These are phyloP conservation scores for Pelodytes ibericus DNA, from an alignment of 2,797 vertebrate genomes.

Conservation along the genomic window DNA sequence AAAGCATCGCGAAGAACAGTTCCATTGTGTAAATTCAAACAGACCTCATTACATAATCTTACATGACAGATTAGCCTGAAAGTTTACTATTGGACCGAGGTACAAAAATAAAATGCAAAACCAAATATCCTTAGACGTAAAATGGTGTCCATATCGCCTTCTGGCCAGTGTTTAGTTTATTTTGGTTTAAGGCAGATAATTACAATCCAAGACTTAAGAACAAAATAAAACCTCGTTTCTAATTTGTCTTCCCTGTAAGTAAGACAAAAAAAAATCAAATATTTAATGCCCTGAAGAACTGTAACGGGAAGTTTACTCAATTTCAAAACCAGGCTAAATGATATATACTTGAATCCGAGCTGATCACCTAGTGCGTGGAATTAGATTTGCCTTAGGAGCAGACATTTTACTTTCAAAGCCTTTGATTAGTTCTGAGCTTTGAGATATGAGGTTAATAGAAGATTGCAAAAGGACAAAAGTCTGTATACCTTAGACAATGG, in stretches of 20 bases:
- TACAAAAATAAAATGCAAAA: neutral
- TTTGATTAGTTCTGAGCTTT: slow-evolving; percentile 27
- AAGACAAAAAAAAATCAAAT: slow-evolving; percentile 2
- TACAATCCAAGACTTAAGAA: neutral
- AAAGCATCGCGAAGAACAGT: too few species aligned
- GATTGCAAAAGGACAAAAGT: slow-evolving; percentile 4
- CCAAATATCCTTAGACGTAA: neutral
- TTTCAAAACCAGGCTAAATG: slow-evolving; percentile 21
- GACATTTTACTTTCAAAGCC: neutral
- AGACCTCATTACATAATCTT: too few species aligned
- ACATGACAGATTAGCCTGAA: too few species aligned
- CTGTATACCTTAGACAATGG: slow-evolving; percentile 24
- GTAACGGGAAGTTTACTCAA: slow-evolving; percentile 17
- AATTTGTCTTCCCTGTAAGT: neutral
- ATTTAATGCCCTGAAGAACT: neutral
- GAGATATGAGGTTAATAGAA: slow-evolving; percentile 26
- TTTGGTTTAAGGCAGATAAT: slow-evolving; percentile 12
- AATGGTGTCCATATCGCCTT: neutral
- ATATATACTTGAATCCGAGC: neutral
- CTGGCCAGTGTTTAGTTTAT: neutral
- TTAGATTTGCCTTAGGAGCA: neutral
- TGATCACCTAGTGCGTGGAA: neutral
- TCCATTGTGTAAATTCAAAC: too few species aligned
- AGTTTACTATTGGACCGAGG: too few species aligned
- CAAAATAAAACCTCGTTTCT: slow-evolving; percentile 14